A percentile compares a stretch with the other conserved stretches of the same genome.
Conservation (phyloP, 2,888 invertebrate genomes). For the Bedellia somnulentella region DNA sequence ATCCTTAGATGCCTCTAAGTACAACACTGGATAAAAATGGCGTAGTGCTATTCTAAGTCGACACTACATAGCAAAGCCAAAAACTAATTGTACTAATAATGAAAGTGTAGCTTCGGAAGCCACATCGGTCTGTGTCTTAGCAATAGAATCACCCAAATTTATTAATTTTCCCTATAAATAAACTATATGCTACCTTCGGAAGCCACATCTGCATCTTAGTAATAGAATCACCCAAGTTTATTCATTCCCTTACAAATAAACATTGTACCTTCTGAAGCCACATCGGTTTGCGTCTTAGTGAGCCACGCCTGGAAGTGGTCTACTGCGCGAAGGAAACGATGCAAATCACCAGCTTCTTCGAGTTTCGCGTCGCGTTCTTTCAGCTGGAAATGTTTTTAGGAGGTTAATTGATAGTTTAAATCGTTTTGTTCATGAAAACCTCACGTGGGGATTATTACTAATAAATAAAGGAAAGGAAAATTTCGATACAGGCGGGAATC, state of each 20-base stretch:
- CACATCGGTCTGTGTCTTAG: conserved; percentile 98
- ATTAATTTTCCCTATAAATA: too few relatives aligned
- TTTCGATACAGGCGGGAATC: too few relatives aligned
- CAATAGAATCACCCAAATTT: too few relatives aligned
- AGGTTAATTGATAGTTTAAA: conserved; percentile 1
- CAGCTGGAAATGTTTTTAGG: conserved; percentile 66
- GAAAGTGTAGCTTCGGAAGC: conserved; percentile 82
- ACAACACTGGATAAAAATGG: too few relatives aligned
- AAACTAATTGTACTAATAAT: too few relatives aligned
- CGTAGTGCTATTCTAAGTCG: too few relatives aligned
- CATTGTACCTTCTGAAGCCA: conserved; percentile 83
- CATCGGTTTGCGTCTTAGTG: conserved; percentile 98
- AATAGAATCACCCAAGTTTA: too few relatives aligned
- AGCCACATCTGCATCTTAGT: conserved; percentile 97
- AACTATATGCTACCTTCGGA: conserved; percentile 83
- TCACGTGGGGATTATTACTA: too few relatives aligned
- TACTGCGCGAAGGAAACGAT: conserved; percentile 95
- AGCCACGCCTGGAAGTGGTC: conserved; percentile 99
- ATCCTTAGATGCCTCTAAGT: not conserved
- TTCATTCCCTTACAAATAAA: too few relatives aligned
- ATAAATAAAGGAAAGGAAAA: too few relatives aligned
- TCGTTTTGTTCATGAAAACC: too few relatives aligned
- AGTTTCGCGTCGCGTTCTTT: conserved; percentile 97
- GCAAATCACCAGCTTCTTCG: conserved; percentile 98
- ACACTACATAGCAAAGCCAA: too few relatives aligned